Percentiles rank a stretch among this genome's conserved stretches.
phyloP scores from a whole-genome alignment of 1,140 invertebrate species.

The Bombus waltoni region DNA sequence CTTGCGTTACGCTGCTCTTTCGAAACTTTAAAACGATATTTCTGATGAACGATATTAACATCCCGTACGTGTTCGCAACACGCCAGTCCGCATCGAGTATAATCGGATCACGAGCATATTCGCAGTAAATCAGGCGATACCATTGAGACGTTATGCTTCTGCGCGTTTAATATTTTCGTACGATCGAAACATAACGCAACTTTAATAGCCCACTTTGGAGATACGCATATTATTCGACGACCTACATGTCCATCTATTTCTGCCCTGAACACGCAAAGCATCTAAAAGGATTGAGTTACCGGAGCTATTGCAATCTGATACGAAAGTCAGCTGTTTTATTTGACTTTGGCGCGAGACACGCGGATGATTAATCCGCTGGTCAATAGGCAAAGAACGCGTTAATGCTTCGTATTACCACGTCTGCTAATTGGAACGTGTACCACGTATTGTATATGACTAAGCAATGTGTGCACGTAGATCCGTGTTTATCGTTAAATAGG shows the following conservation, averaged over 20 bases:
- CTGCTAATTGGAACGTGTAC: background rate
- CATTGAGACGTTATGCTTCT: background rate
- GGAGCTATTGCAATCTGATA: conserved; percentile 18
- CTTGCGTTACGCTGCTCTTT: background rate
- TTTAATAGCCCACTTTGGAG: background rate
- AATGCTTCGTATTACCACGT: background rate
- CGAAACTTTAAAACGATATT: background rate
- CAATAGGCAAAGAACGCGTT: background rate
- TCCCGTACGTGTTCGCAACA: too few species aligned
- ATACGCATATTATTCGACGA: conserved; percentile 24
- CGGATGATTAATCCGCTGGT: background rate
- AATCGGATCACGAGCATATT: background rate
- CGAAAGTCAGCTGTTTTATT: conserved; percentile 20
- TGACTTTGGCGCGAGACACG: background rate
- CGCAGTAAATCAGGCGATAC: background rate
- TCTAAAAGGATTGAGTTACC: conserved; percentile 7
- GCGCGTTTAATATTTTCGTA: background rate
- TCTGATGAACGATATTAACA: too few species aligned
- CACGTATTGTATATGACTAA: background rate
- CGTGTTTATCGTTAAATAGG: background rate
- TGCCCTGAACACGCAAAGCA: background rate
- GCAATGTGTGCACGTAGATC: background rate
- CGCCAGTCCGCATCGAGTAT: background rate
- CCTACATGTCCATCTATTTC: conserved; percentile 19
- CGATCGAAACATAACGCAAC: background rate